Evolutionary conservation across 2,888 invertebrate species (phyloP).

Genomic region (Papilio gigon): DNA sequence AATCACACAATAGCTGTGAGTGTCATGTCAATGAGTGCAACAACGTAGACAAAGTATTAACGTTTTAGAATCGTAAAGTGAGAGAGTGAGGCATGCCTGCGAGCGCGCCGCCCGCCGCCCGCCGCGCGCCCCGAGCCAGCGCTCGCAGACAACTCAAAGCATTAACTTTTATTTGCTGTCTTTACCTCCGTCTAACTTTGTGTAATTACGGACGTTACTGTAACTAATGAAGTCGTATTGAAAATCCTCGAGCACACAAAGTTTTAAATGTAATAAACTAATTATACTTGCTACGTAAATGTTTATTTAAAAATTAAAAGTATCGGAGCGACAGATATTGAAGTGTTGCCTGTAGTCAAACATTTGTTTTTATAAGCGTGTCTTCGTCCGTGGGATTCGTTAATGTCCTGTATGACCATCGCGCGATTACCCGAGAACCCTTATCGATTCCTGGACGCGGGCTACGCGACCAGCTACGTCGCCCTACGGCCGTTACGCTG

Average conservation of each 20-base stretch:
- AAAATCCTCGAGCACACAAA: conserved; percentile 1
- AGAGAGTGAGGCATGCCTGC: background rate
- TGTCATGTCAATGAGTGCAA: background rate
- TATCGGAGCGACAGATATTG: background rate
- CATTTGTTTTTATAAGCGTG: background rate
- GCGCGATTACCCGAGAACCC: conserved; percentile 21
- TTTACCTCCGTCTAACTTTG: conserved; percentile 22
- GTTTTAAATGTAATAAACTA: background rate
- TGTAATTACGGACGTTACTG: conserved; percentile 23
- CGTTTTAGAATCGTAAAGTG: conserved; percentile 17
- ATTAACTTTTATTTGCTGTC: conserved; percentile 20
- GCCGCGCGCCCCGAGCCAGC: background rate
- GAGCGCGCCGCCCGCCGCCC: background rate
- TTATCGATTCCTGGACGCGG: conserved; percentile 26
- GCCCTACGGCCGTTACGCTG: conserved; percentile 38
- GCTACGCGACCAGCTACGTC: conserved; percentile 43
- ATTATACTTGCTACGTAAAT: background rate
- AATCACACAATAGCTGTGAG: background rate
- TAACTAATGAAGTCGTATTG: conserved; percentile 24
- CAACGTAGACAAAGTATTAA: conserved; percentile 19
- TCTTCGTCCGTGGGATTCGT: background rate
- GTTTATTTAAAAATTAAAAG: too few relatives aligned
- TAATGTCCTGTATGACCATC: conserved; percentile 9
- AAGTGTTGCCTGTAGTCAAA: background rate
- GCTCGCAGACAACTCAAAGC: conserved; percentile 3